Base-by-base conservation (phyloP, 2,113 vertebrate species). In the Melospiza georgiana region DNA sequence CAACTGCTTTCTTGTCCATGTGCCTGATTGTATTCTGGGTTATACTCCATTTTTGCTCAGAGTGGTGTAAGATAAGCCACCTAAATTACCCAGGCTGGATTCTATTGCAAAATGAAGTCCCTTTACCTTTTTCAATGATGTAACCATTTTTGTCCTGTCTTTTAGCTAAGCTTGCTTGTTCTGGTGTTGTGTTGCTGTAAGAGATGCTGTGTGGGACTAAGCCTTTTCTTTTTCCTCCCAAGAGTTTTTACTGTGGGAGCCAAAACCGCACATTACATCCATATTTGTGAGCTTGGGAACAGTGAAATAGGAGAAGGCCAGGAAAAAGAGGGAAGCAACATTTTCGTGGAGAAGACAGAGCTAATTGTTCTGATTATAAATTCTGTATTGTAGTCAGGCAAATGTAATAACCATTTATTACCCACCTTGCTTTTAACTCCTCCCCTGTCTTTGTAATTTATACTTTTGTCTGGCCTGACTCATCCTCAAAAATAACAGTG, bases 321-420 rank as follows among this genome's bases (percentile, higher is more conserved):
- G 82, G 55, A 88, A 86, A 78, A 92, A 71, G 25, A 88, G 58
- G 46, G 55, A 88, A 93, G 68, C 61, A 86, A 58, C 23, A 0
- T 95, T 92, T 94, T 95, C 95, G 75, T 86, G 88, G 63, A 80
- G 62, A 46, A 95, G 94, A 88, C 55, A 80, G 86, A 88, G 94
- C 84, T 95, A 95, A 95, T 92, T 96, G 88, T 83, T 89, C 79
- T 92, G 83, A 95, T 96, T 92, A 86, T 83, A 92, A 97, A 94
- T 95, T 95, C 76, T 93, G 43, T 90, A 86, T 88, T 86, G 39
- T 89, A 86, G 68, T 88, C 65, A 74, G 83, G 59, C 75, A 84
- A 69, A 90, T 92, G 73, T 86, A 93, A 93, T 83, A 76, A 55
- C 63, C 85, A 41, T 81, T 95, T 93, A 88, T 96, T 86, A 84